A percentile compares a stretch with the other conserved stretches of the same genome.
These are phyloP conservation scores for Sebastiscus tertius DNA, from an alignment of 2,797 vertebrate species.

Conservation along the genomic window DNA sequence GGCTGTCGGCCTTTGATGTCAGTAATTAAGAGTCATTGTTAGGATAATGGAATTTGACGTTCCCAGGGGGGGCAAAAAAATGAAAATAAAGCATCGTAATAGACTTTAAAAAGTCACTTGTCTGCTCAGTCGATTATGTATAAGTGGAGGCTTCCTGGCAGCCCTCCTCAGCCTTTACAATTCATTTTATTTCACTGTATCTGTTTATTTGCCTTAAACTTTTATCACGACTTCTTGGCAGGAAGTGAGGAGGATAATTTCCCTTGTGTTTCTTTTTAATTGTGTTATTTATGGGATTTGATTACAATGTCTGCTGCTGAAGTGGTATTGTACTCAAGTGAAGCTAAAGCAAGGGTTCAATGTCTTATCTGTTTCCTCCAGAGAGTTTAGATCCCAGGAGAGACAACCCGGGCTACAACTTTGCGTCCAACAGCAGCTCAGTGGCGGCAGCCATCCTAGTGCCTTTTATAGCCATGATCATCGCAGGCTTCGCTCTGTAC, in stretches of 20 bases:
- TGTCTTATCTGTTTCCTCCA: slow-evolving; percentile 43
- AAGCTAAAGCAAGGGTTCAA: neutral
- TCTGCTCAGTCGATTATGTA: slow-evolving; percentile 32
- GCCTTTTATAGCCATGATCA: slow-evolving; percentile 99
- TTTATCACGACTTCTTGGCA: neutral
- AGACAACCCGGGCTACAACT: slow-evolving; percentile 90
- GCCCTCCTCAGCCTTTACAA: slow-evolving; percentile 2
- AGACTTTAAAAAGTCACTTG: slow-evolving; percentile 35
- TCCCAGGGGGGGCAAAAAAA: slow-evolving; percentile 11
- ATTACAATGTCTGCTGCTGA: neutral
- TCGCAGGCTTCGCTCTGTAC: slow-evolving; percentile 98
- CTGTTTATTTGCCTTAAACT: slow-evolving; percentile 2
- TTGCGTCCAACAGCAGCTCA: slow-evolving; percentile 98
- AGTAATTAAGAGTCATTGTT: slow-evolving; percentile 79
- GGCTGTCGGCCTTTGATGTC: slow-evolving; percentile 58
- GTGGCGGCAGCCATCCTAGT: slow-evolving; percentile 98
- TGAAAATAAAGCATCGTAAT: slow-evolving; percentile 38
- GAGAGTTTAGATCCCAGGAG: slow-evolving; percentile 85
- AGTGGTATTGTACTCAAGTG: neutral
- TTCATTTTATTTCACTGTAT: neutral
- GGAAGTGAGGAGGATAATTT: neutral
- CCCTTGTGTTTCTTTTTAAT: neutral
- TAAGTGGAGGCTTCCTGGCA: slow-evolving; percentile 16
- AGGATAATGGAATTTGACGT: slow-evolving; percentile 70
- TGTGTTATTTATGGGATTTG: neutral